phyloP scores from a whole-genome alignment of 2,113 vertebrate species.

The Pteruthius melanotis region DNA sequence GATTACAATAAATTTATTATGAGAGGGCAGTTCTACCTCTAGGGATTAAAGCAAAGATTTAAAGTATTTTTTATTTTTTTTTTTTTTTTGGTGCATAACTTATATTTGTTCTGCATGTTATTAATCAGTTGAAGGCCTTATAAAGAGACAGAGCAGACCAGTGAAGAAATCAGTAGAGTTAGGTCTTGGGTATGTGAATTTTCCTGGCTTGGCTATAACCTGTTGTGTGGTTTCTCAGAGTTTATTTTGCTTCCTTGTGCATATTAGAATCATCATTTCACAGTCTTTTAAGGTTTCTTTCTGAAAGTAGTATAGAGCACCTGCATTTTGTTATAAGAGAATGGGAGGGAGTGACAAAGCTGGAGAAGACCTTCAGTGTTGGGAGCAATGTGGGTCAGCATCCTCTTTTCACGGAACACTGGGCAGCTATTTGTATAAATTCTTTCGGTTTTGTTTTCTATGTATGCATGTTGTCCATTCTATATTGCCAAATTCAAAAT shows the following conservation, averaged over 20 bases:
- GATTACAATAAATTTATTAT: background rate
- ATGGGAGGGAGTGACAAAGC: background rate
- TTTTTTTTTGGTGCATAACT: rapidly evolving
- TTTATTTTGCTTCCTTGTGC: background rate
- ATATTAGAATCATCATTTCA: background rate
- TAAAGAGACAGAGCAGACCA: background rate
- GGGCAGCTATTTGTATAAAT: background rate
- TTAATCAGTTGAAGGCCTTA: background rate
- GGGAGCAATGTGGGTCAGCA: background rate
- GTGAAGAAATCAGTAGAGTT: background rate
- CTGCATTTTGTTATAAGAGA: background rate
- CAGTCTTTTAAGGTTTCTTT: background rate
- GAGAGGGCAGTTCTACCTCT: background rate
- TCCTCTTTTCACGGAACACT: background rate
- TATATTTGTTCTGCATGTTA: background rate
- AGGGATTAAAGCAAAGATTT: background rate
- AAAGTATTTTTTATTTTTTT: background rate
- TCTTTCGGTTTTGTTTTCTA: background rate
- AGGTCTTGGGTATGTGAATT: background rate
- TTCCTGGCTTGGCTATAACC: background rate
- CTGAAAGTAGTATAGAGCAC: background rate
- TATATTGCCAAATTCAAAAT: background rate
- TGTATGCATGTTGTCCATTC: background rate
- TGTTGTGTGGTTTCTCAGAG: background rate
- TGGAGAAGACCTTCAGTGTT: background rate